These are phyloP conservation scores for Lydus trimaculatus DNA, from an alignment of 2,888 invertebrate genomes.

Conservation along the genomic window DNA sequence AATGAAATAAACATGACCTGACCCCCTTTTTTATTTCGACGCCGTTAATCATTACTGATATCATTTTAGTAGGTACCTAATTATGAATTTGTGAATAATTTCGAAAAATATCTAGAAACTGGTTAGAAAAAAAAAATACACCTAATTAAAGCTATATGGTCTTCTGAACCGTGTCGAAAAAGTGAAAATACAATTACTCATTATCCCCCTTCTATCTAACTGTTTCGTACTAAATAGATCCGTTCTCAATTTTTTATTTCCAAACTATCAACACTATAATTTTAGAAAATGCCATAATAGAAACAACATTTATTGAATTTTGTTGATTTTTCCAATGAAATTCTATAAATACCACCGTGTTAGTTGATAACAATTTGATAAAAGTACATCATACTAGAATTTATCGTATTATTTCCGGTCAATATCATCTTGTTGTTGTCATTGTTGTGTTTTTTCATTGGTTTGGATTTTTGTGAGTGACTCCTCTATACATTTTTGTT, in stretches of 20 bases:
- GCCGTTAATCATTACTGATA: not conserved
- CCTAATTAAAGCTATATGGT: not conserved
- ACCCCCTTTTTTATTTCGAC: not conserved
- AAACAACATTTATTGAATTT: not conserved
- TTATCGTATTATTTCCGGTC: slow-evolving; percentile 6
- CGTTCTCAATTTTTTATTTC: not conserved
- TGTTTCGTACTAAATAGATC: not conserved
- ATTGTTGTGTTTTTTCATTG: slow-evolving; percentile 9
- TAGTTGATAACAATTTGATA: slow-evolving; percentile 13
- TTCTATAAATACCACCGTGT: not conserved
- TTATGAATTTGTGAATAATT: no score
- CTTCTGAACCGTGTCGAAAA: not conserved
- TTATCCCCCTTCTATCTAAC: not conserved
- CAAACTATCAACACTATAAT: not conserved
- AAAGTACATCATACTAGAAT: slow-evolving; percentile 15
- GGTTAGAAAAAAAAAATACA: not conserved
- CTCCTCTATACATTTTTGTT: not conserved
- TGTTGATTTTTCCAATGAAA: not conserved
- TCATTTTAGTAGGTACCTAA: not conserved
- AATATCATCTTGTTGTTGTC: not conserved
- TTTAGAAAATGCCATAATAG: not conserved
- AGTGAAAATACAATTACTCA: slow-evolving; percentile 10
- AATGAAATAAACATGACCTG: not conserved
- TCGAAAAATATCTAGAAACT: not conserved
- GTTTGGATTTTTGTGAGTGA: slow-evolving; percentile 17